Conservation (phyloP, 2,888 invertebrate genomes). For the Polyploca ridens region DNA sequence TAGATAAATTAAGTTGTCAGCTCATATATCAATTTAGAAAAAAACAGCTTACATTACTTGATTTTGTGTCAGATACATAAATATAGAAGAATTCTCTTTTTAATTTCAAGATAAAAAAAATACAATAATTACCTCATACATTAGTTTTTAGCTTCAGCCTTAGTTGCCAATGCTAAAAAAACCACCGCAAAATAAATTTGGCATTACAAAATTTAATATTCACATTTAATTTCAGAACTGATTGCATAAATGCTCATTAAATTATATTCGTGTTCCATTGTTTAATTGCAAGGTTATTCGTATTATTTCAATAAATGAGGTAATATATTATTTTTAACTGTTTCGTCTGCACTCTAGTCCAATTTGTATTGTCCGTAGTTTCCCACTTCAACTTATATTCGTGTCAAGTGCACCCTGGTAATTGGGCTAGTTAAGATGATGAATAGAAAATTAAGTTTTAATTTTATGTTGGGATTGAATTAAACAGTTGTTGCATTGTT, state of each 20-base stretch:
- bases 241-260: constrained; percentile 29
- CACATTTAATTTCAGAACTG: not conserved
- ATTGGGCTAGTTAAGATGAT: constrained; percentile 60
- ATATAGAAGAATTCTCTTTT: no score
- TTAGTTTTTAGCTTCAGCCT: no score
- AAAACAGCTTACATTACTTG: no score
- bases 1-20: no score
- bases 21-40: no score
- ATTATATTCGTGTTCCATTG: constrained; percentile 46
- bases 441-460: constrained; percentile 60
- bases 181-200: not conserved
- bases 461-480: constrained; percentile 47
- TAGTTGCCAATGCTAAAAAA: no score
- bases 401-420: constrained; percentile 73
- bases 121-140: no score
- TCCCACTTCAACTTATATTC: constrained; percentile 65
- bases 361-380: constrained; percentile 63
- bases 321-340: constrained; percentile 22
- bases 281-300: constrained; percentile 44
- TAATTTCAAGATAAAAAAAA: no score
- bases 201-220: not conserved
- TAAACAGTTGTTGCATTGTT: constrained; percentile 47
- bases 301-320: constrained; percentile 29
- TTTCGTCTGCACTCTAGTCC: constrained; percentile 5
- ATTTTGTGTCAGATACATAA: no score